These are phyloP conservation scores for Drosophila nasuta DNA, from an alignment of 1,140 invertebrate genomes.

Conservation along the genomic window DNA sequence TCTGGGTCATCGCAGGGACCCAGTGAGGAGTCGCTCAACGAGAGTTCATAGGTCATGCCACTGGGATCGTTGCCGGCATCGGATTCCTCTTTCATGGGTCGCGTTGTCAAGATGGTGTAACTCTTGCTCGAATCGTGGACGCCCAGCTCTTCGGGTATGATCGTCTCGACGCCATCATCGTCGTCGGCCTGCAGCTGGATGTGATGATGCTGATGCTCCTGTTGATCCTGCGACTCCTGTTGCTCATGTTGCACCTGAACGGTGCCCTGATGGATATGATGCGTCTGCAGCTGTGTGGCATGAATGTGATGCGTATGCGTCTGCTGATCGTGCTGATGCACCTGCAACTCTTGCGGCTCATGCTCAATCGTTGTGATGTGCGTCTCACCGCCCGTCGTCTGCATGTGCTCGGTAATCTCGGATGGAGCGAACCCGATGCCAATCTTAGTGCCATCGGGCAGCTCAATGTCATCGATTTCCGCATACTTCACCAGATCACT, in stretches of 20 bases:
- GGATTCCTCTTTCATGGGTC: slow-evolving; percentile 79
- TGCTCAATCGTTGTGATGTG: slow-evolving; percentile 78
- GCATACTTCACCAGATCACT: slow-evolving; percentile 83
- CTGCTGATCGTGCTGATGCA: slow-evolving; percentile 64
- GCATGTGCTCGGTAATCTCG: slow-evolving; percentile 82
- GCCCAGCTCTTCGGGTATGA: slow-evolving; percentile 69
- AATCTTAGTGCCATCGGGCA: slow-evolving; percentile 84
- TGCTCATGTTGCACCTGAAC: slow-evolving; percentile 55
- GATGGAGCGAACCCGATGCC: slow-evolving; percentile 83
- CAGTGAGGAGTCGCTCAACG: slow-evolving; percentile 82
- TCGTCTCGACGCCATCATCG: slow-evolving; percentile 77
- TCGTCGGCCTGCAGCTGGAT: slow-evolving; percentile 72
- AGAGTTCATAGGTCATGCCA: slow-evolving; percentile 81
- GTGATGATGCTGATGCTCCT: slow-evolving; percentile 65
- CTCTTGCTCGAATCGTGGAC: slow-evolving; percentile 81
- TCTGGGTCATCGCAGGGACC: slow-evolving; percentile 85
- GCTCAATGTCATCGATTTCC: slow-evolving; percentile 84
- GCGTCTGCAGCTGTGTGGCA: slow-evolving; percentile 62
- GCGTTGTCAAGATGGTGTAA: slow-evolving; percentile 82
- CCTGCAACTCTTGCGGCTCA: slow-evolving; percentile 71
- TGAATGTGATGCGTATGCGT: slow-evolving; percentile 74
- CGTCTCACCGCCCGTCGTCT: slow-evolving; percentile 59
- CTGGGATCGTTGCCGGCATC: slow-evolving; percentile 66
- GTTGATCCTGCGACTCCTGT: slow-evolving; percentile 57
- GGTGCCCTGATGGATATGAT: slow-evolving; percentile 63